Conservation (phyloP, 2,797 vertebrate genomes). For the Gymnoscopelus braueri region DNA sequence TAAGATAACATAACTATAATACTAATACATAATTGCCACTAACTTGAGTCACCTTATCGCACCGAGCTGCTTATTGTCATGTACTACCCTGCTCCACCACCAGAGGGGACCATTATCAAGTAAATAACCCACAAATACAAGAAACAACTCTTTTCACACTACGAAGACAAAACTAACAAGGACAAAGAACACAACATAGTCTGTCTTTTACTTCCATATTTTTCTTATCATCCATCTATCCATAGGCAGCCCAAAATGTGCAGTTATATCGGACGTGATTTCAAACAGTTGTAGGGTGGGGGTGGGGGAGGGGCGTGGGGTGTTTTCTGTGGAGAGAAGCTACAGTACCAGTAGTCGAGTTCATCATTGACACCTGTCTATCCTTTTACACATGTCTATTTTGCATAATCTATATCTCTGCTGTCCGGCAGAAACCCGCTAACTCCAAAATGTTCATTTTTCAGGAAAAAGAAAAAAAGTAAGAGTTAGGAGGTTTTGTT, state of each 20-base stretch:
- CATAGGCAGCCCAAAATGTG: slow-evolving; percentile 53
- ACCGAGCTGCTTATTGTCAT: background rate
- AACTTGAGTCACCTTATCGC: too few species aligned
- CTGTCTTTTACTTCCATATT: slow-evolving; percentile 62
- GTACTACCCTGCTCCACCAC: slow-evolving; percentile 59
- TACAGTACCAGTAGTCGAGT: background rate
- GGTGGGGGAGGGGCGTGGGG: too few species aligned
- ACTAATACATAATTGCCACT: too few species aligned
- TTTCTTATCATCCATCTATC: slow-evolving; percentile 37
- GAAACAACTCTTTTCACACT: slow-evolving; percentile 42
- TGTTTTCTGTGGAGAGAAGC: background rate
- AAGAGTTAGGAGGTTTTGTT: too few species aligned
- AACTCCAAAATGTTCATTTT: too few species aligned
- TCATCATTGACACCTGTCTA: background rate
- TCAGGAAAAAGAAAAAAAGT: too few species aligned
- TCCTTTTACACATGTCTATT: too few species aligned
- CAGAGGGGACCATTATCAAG: slow-evolving; percentile 79
- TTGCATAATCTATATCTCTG: too few species aligned
- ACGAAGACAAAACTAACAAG: slow-evolving; percentile 38
- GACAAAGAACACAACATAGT: slow-evolving; percentile 49
- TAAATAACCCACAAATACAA: slow-evolving; percentile 62
- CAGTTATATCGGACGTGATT: background rate
- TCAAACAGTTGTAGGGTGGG: background rate
- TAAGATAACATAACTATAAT: background rate
- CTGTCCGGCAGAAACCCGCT: too few species aligned